Percentiles rank a stretch among this genome's conserved stretches.
These are phyloP conservation scores for Nasonia oneida DNA, from an alignment of 2,888 invertebrate genomes.

Conservation along the genomic window DNA sequence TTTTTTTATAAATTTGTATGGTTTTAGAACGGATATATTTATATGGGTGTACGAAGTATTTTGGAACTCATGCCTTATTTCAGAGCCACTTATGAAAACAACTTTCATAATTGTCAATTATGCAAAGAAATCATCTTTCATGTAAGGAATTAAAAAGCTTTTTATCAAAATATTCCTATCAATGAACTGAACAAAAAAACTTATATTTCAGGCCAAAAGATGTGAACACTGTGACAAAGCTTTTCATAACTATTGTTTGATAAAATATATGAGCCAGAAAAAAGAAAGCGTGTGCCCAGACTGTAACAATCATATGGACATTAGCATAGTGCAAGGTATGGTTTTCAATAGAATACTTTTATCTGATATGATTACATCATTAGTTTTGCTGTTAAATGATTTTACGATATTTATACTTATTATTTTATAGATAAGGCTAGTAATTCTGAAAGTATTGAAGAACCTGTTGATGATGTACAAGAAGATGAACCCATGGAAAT, in stretches of 20 bases:
- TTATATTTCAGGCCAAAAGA: constrained; percentile 63
- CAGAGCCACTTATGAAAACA: constrained; percentile 69
- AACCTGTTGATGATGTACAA: neutral
- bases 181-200: neutral
- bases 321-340: constrained; percentile 35
- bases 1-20: neutral
- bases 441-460: neutral
- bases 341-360: neutral
- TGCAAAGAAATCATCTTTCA: constrained; percentile 73
- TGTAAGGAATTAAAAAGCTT: constrained; percentile 66
- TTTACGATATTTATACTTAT: neutral
- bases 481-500: constrained; percentile 44
- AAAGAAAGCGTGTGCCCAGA: constrained; percentile 53
- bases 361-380: neutral
- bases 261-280: constrained; percentile 35
- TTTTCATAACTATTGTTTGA: constrained; percentile 59
- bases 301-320: constrained; percentile 38
- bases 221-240: constrained; percentile 63
- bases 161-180: neutral
- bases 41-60: constrained; percentile 74
- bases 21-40: constrained; percentile 71
- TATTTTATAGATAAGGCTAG: constrained; percentile 28
- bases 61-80: constrained; percentile 74
- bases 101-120: constrained; percentile 69
- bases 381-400: neutral